Base-by-base conservation (phyloP, 2,113 vertebrate species). In the Lucifuga dentata region DNA sequence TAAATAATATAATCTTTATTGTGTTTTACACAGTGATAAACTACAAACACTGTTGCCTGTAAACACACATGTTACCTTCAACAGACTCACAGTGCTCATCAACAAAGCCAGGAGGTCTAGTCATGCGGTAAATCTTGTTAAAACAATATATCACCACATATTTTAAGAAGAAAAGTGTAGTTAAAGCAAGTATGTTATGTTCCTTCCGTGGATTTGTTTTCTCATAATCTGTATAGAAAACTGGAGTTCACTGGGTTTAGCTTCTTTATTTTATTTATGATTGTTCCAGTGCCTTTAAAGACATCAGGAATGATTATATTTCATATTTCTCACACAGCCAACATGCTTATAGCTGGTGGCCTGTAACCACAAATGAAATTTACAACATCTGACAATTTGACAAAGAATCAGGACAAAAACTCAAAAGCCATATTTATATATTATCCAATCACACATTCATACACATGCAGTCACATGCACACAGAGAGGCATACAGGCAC, bases 1-100 rank as follows among this genome's bases (percentile, higher is more conserved):
- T 82, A 85, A 41, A 78, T 74, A 86, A 87, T 77, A 85, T 81
- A 68, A 44, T 73, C 15, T 82, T 81, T 81, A 79, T 74, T 85
- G 39, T 73, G 19, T 81, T 86, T 70, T 55, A 57, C 85, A 88
- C 88, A 88, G 86, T 85, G 81, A 84, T 86, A 41, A 61, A 58
- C 83, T 85, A 86, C 74, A 81, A 67, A 86, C 68, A 88, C 80
- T 60, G 68, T 53, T 60, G 61, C 76, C 70, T 44, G 62, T 46
- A 83, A 53, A 60, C 44, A 83, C 24, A 72, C 80, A 39, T 36
- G 38, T 81, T 68, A 52, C 53, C 35, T 39, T 76, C 52, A 75
- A 61, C 74, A 66, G 57, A 64, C 44, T 71, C 12, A 50, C 58
- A 75, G 59, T 51, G 57, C 11, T 58, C 58, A 29, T 29, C 21